Evolutionary conservation across 2,888 invertebrate species (phyloP), one percentile per base, ranked within the genome.

Genomic region (Eupsilia transversa): DNA sequence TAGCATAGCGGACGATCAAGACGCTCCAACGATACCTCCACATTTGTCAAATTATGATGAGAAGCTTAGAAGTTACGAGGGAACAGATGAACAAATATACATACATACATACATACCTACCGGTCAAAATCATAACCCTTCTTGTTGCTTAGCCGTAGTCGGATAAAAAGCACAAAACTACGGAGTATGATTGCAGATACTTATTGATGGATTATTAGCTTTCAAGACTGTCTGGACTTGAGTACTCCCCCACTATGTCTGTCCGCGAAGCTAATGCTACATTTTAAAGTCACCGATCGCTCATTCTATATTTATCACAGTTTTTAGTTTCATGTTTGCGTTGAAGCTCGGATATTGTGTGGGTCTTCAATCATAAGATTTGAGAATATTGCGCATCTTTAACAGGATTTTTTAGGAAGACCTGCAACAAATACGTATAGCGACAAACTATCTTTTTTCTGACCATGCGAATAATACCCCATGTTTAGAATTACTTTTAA

Each of bases 271-370:
- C n/a, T 20, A 69, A 30, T 1, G 14, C 9, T n/a, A 46, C 23
- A 30, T 63, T 74, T 59, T 46, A 49, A 80, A 41, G 35, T 75
- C 75, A 54, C 20, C 49, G 54, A 75, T 49, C 68, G 38, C 41
- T 68, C 59, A 68, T 49, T 74, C 33, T 23, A 12, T 52, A 52
- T 64, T 67, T 57, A 49, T 59, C 27, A 46, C 33, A n/a, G 52
- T 46, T 79, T 70, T 30, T 17, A 23, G 17, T 43, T 38, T 49
- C n/a, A 43, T 66, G 52, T 69, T 65, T 30, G 12, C 30, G 41
- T 57, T 41, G 14, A 52, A 3, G 20, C 17, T 35, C 0, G 0
- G 5, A 33, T 27, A 23, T 33, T 46, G 6, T 30, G 7, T 46
- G 14, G n/a, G 30, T 38, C 17, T 72, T 38, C 23, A 70, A 70